Base-by-base conservation (phyloP, 2,888 invertebrate species). In the Parasteatoda lunata region DNA sequence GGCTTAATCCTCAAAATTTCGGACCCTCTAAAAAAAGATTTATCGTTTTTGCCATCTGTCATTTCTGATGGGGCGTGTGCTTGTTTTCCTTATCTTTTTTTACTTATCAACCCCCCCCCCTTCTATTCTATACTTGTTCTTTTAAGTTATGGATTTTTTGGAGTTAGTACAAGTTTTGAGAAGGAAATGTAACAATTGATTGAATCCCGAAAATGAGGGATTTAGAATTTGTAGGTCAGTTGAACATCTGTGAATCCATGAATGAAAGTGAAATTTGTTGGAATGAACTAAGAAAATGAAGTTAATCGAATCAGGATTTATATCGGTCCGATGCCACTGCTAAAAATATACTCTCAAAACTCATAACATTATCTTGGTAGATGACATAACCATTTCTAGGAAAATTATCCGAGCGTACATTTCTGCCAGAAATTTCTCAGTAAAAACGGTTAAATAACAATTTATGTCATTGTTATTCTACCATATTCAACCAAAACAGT, bases 31-130 rank as follows among this genome's bases (percentile, higher is more conserved):
- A 72, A 15, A 72, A 51, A 13, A 72, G 71, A 72, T 51, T 72
- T 72, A 72, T 72, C 71, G 52, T 51, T 51, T 52, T n/a, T 15
- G 30, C 71, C 71, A 72, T 72, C 71, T 72, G 71, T 72, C 71
- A 72, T 52, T 72, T 59, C 71, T 51, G 51, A 51, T 15, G 52
- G 59, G 71, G 71, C 71, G 71, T 72, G 52, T 72, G 49, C 52
- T 7, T n/a, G 51, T n/a, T 59, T 59, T 59, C 59, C n/a, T 59
- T 59, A 59, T 59, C 59, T 59, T 59, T n/a, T 59, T n/a, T 59
- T 9, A n/a, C 9, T 13, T 59, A 13, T 59, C n/a, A 13, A 13
- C 59, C n/a, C 59, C n/a, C n/a, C n/a, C 59, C 9, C 59, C n/a
- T n/a, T 59, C 59, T 59, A 9, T 59, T 30, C 30, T 30, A 30